These are phyloP conservation scores for Apistogramma diplotaenia DNA, from an alignment of 2,113 vertebrate genomes.

Conservation along the genomic window DNA sequence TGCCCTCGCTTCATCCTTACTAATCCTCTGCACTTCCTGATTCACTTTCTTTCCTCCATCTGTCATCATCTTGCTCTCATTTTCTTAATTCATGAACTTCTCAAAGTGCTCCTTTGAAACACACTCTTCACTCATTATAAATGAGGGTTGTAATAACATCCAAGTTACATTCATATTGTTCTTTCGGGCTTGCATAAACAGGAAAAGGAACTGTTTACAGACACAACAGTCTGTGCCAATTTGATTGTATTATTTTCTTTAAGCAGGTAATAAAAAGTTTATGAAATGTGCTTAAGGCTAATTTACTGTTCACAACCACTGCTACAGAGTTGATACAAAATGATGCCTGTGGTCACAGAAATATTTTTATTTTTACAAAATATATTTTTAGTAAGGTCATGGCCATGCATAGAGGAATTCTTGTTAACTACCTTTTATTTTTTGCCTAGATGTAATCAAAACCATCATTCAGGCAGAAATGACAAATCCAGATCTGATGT, in stretches of 20 bases:
- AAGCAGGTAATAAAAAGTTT: not conserved
- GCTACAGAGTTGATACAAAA: not conserved
- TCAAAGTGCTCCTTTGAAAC: not conserved
- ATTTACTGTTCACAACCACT: not conserved
- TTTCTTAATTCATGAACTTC: not conserved
- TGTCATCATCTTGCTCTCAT: not conserved
- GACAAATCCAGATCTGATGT: slow-evolving; percentile 43
- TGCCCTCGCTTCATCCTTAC: not conserved
- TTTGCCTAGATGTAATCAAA: slow-evolving; percentile 16
- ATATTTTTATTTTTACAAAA: not conserved
- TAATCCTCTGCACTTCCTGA: not conserved
- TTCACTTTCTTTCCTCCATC: not conserved
- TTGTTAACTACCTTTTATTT: not conserved
- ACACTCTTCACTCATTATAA: not conserved
- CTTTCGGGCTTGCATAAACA: not conserved
- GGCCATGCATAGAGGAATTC: not conserved
- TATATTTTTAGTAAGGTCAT: not conserved
- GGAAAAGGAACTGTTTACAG: not conserved
- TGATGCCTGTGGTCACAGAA: not conserved
- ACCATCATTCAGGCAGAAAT: slow-evolving; percentile 40
- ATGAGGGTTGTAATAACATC: not conserved
- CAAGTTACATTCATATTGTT: not conserved
- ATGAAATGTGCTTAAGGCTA: not conserved
- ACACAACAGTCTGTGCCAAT: not conserved
- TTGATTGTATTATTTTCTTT: not conserved